Evolutionary conservation across 2,113 vertebrate species (phyloP), one percentile per base, ranked within the genome.

Genomic region (Myrmophylax atrothorax): DNA sequence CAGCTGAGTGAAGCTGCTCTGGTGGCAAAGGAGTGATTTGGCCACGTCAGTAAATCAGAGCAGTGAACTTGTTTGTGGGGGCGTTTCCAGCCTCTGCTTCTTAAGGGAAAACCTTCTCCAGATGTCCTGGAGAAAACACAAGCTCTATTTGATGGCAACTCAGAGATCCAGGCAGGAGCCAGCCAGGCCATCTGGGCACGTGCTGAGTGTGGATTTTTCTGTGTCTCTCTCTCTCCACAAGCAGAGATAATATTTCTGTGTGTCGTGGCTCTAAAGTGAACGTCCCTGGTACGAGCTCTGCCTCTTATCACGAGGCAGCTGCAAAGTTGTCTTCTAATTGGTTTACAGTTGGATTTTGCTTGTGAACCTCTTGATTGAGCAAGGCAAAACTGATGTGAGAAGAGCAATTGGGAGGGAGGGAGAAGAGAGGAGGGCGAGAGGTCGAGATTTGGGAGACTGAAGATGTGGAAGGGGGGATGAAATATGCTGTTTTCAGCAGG

Each of bases 301-400:
- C 50, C 74, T 94, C 93, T 94, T 75, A 68, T 40, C 91, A 60
- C 0, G 12, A 93, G 64, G 63, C 91, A 93, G 59, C 68, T 69
- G 89, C 77, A 76, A 84, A 97, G 94, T 82, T 82, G 72, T 93
- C 93, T 83, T 68, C 50, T 28, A 89, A 91, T 87, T 64, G 75
- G 95, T 96, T 92, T 78, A 35, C 85, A 66, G 2, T 58, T 52
- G 95, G 50, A 62, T 90, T 96, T 81, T 91, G 31, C 81, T 69
- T 15, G 7, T 25, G 35, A 76, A 8, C 23, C 73, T 76, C 93
- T 85, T 22, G 74, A 60, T 11, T 69, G 77, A 86, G 74, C 8
- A 14, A 59, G 53, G 31, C 62, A 68, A 73, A 63, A 50, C 37
- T 33, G 55, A 84, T 12, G 13, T 1, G 47, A 76, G 69, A 64